A percentile compares a stretch with the other conserved stretches of the same genome.
These are phyloP conservation scores for Palythoa grandis DNA, from an alignment of 92 coral and sea anemone species.

Conservation along the genomic window DNA sequence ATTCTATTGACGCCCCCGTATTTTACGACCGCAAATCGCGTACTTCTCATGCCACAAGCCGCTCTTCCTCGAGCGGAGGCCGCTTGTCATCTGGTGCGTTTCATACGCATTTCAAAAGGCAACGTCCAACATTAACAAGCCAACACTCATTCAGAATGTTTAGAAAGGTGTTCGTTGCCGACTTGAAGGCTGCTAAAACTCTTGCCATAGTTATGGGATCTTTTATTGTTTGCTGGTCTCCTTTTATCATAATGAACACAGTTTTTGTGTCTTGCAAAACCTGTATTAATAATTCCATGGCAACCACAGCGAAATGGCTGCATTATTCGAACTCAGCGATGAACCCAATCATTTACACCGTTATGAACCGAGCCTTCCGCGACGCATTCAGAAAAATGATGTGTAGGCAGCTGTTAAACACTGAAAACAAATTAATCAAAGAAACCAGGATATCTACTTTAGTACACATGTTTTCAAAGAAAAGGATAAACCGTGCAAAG, in stretches of 20 bases:
- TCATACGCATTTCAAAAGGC: constrained; percentile 40
- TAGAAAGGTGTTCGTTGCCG: constrained; percentile 69
- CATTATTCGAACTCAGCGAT: constrained; percentile 85
- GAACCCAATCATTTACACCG: constrained; percentile 81
- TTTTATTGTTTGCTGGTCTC: constrained; percentile 85
- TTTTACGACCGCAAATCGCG: constrained; percentile 45
- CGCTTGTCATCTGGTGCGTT: constrained; percentile 47
- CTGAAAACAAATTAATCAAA: background rate
- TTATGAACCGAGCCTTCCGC: constrained; percentile 76
- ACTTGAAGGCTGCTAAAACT: constrained; percentile 86
- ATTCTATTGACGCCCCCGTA: constrained; percentile 18
- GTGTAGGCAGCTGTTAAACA: constrained; percentile 46
- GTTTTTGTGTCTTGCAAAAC: constrained; percentile 55
- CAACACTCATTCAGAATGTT: constrained; percentile 64
- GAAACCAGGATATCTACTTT: background rate
- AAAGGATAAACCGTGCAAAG: background rate
- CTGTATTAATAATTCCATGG: constrained; percentile 40
- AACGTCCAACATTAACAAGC: constrained; percentile 58
- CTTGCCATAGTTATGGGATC: constrained; percentile 89
- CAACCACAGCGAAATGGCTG: constrained; percentile 77
- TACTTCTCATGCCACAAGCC: constrained; percentile 25
- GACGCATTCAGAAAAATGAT: constrained; percentile 76
- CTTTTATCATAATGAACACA: constrained; percentile 66
- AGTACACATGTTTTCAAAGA: background rate
- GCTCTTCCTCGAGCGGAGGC: constrained; percentile 32